Base-by-base conservation (phyloP, 2,113 vertebrate species). In the Peromyscus leucopus region DNA sequence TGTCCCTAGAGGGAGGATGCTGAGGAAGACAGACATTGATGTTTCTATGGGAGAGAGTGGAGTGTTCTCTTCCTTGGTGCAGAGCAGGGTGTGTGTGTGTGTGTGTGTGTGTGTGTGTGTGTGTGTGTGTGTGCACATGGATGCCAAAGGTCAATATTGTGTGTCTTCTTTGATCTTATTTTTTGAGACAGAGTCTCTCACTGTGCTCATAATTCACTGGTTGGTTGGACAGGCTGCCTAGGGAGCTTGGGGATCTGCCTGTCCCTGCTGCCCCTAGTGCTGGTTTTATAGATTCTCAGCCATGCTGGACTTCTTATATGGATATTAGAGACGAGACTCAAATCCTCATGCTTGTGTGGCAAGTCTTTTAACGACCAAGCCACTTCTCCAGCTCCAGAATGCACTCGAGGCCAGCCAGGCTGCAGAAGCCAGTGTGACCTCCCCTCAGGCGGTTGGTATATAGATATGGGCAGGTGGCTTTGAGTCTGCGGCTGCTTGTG, bases 1-100 rank as follows among this genome's bases (percentile, higher is more conserved):
- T 4, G 3, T 39, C 61, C 42, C 39, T 55, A 17, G 0, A 0
- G 28, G 55, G 5, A 39, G 24, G 15, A 13, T 26, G 24, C 12
- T 61, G 57, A 65, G 90, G 76, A 86, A 33, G 57, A 59, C 16
- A 48, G 33, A 21, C 13, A 31, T 48, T 22, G 11, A 0, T 51
- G 51, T 83, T 72, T 57, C 76, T 74, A 48, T 24, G 55, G 78
- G 46, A 74, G 19, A 22, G 26, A 79, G 63, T 1, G 17, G 26
- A 79, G 63, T 1, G 3, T 11, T 74, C 13, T 78, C 59, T 75
- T 71, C 48, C 16, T 46, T 0, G 28, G 12, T 46, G 2, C 55
- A 13, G 39, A 76, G 9, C 2, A 7, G 17, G n/a, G 33, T n/a
- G 55, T 63, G 59, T 82, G 51, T 17, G 7, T 79, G 24, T 16